Conservation (phyloP, 1,140 invertebrate species). For the Magallana gigas region DNA sequence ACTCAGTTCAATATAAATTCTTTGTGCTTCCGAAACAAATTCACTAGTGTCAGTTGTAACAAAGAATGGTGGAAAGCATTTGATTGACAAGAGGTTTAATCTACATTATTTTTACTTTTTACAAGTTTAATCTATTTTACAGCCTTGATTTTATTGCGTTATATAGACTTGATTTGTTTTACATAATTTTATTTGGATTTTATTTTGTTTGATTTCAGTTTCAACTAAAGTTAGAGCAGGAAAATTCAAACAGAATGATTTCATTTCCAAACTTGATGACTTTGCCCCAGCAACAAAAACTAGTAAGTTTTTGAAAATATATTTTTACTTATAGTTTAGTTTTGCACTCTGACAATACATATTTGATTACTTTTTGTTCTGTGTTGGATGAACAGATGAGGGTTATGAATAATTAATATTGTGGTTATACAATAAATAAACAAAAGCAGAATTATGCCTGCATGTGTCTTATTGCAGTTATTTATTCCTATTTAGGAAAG, state of each 20-base stretch:
- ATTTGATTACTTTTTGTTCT: constrained; percentile 8
- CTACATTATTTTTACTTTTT: not conserved
- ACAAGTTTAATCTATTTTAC: constrained; percentile 6
- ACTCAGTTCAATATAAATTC: constrained; percentile 30
- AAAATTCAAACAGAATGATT: constrained; percentile 52
- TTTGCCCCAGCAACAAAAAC: constrained; percentile 58
- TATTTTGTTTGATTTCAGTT: not conserved
- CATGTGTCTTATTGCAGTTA: too few relatives aligned
- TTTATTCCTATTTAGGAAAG: not conserved
- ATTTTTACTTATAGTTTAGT: constrained; percentile 8
- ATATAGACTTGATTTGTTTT: not conserved
- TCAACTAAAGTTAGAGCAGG: constrained; percentile 37
- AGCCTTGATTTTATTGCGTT: constrained; percentile 10
- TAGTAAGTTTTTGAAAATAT: constrained; percentile 51
- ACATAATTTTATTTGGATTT: constrained; percentile 23
- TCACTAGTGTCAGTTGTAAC: constrained; percentile 31
- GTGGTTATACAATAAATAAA: too few relatives aligned
- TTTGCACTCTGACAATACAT: not conserved
- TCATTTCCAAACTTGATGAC: constrained; percentile 60
- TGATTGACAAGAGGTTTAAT: not conserved
- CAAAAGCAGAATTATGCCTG: too few relatives aligned
- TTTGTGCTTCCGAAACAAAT: constrained; percentile 37
- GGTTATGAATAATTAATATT: not conserved
- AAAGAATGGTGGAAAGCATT: constrained; percentile 31
- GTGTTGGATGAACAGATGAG: not conserved